phyloP scores from a whole-genome alignment of 2,888 invertebrate genomes.

The Brachynemurus nebulosus region DNA sequence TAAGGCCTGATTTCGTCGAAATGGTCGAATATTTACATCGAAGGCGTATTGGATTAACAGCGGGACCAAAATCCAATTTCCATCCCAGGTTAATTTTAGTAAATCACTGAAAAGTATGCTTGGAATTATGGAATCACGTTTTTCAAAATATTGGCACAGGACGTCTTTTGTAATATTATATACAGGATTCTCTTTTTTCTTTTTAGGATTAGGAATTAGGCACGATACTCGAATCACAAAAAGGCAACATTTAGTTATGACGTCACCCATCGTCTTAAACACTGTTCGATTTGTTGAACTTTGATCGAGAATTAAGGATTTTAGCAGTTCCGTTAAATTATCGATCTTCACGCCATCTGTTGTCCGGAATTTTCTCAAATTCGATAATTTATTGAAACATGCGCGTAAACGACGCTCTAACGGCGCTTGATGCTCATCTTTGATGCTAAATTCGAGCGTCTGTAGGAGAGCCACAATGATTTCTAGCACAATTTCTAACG shows the following conservation, averaged over 20 bases:
- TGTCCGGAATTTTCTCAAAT: conserved; percentile 43
- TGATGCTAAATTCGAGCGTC: conserved; percentile 53
- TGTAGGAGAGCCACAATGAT: conserved; percentile 54
- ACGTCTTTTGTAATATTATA: conserved; percentile 38
- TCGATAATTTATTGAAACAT: conserved; percentile 44
- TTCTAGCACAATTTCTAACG: conserved; percentile 51
- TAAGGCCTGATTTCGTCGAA: conserved; percentile 50
- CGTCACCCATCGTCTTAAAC: conserved; percentile 50
- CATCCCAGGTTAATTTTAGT: conserved; percentile 49
- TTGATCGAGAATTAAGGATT: conserved; percentile 42
- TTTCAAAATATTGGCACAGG: conserved; percentile 44
- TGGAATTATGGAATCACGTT: conserved; percentile 48
- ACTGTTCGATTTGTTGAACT: conserved; percentile 47
- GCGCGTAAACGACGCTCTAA: conserved; percentile 46
- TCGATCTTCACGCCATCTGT: conserved; percentile 41
- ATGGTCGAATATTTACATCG: conserved; percentile 43
- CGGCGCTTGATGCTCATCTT: conserved; percentile 52
- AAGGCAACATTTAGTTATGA: conserved; percentile 46
- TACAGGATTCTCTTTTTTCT: conserved; percentile 29
- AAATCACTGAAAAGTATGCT: conserved; percentile 50
- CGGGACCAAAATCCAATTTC: conserved; percentile 43
- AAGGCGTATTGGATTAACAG: conserved; percentile 46
- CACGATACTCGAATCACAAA: conserved; percentile 50
- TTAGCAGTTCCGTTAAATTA: conserved; percentile 39
- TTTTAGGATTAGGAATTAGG: conserved; percentile 32